Base-by-base conservation (phyloP, 2,113 vertebrate genomes). In the Xiphias gladius region DNA sequence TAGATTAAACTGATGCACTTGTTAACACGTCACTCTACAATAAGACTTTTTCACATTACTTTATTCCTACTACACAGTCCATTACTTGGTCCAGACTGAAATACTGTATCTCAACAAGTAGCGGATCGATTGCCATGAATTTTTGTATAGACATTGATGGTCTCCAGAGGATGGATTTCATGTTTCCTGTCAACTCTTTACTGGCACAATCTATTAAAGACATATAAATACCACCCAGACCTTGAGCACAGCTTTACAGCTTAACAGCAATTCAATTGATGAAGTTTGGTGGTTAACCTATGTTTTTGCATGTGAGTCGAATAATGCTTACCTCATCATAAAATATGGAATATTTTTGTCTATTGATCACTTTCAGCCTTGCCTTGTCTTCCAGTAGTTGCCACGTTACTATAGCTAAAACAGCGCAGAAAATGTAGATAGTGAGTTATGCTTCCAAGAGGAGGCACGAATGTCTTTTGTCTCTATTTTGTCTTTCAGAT, bases 31-130 rank as follows among this genome's bases (percentile, higher is more conserved):
- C 68, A 24, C 81, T 81, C 64, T 1, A 43, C 69, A 59, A 43
- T 32, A 46, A 68, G 78, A 78, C 57, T 59, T 77, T 80, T 70
- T 78, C 37, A 78, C 69, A 54, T 46, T 74, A 55, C 24, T 86
- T 70, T 78, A 73, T 52, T 69, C 62, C 73, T 30, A 35, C 73
- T 76, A 28, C 74, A 58, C 54, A 24, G 24, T 30, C 28, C 39
- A 63, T 9, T 4, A n/a, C 54, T 68, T 59, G 39, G 39, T 32
- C 41, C 48, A 24, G 13, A 65, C 24, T 13, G 4, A 28, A 74
- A 28, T 50, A 65, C 14, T 35, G 32, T 43, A 17, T 65, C 17
- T 12, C 19, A 62, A 22, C 37, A 32, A 20, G 24, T 57, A 54
- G 7, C 17, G 0, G 8, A 26, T 26, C 1, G 3, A 57, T 6